A percentile compares a stretch with the other conserved stretches of the same genome.
phyloP scores from a whole-genome alignment of 2,797 vertebrate species.

The Novumbra hubbsi region DNA sequence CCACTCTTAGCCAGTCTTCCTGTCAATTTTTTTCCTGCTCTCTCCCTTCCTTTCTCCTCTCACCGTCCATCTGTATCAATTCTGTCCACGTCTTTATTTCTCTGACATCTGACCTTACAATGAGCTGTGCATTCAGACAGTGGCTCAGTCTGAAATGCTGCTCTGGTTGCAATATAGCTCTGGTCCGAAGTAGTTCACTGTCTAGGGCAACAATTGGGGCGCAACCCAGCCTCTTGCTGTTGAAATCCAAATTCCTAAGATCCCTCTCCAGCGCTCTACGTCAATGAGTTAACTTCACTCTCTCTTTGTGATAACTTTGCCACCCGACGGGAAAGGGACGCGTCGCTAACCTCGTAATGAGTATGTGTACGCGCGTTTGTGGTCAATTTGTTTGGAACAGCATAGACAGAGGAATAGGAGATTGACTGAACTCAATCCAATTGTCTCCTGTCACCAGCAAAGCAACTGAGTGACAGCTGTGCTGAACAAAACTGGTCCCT shows the following conservation, averaged over 20 bases:
- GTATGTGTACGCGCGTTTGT: not conserved
- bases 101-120: conserved; percentile 31
- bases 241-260: conserved; percentile 51
- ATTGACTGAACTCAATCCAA: conserved; percentile 43
- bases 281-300: conserved; percentile 44
- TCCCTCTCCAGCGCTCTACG: conserved; percentile 26
- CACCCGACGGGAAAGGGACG: conserved; percentile 43
- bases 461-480: conserved; percentile 45
- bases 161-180: not conserved
- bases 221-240: conserved; percentile 28
- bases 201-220: not conserved
- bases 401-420: not conserved
- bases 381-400: not conserved
- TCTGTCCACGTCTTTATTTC: conserved; percentile 39
- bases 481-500: conserved; percentile 35
- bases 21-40: no score
- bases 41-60: conserved; percentile 21
- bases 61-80: conserved; percentile 28
- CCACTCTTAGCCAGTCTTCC: no score
- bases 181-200: not conserved
- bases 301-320: conserved; percentile 51
- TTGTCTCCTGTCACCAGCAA: conserved; percentile 33
- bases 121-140: conserved; percentile 16
- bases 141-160: not conserved
- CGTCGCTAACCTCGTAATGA: conserved; percentile 54